Evolutionary conservation across 2,888 invertebrate species (phyloP).

Genomic region (Lingula anatina): DNA sequence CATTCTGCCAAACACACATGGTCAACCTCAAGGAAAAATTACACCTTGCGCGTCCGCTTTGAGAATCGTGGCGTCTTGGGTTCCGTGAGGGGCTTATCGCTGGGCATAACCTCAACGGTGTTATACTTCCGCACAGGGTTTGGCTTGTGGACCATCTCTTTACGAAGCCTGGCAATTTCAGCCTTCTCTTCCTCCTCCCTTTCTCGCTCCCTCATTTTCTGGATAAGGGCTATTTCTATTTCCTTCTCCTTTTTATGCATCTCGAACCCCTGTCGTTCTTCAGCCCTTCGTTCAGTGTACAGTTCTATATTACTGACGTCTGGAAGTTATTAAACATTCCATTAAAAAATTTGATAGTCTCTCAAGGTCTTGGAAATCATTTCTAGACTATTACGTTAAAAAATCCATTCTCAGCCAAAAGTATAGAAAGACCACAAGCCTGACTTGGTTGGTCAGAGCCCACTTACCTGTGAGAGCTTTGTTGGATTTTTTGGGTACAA

Average conservation of each 20-base stretch:
- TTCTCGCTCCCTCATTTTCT: slow-evolving; percentile 34
- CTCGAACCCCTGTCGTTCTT: slow-evolving; percentile 38
- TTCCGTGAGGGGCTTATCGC: slow-evolving; percentile 56
- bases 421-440: too few species aligned
- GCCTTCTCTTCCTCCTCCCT: slow-evolving; percentile 29
- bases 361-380: too few species aligned
- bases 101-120: slow-evolving; percentile 27
- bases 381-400: too few species aligned
- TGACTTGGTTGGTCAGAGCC: too few species aligned
- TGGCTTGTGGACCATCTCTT: slow-evolving; percentile 37
- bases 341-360: slow-evolving; percentile 1
- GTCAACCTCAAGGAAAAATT: too few species aligned
- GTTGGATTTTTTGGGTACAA: slow-evolving; percentile 59
- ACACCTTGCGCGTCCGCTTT: slow-evolving; percentile 24
- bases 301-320: slow-evolving; percentile 59
- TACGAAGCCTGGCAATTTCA: slow-evolving; percentile 28
- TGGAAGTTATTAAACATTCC: slow-evolving; percentile 12
- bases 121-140: slow-evolving; percentile 40
- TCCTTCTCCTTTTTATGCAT: slow-evolving; percentile 29
- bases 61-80: slow-evolving; percentile 55
- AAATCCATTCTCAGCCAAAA: too few species aligned
- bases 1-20: too few species aligned
- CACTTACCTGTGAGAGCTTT: slow-evolving; percentile 49
- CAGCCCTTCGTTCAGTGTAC: slow-evolving; percentile 63
- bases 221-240: slow-evolving; percentile 58